These are phyloP conservation scores for Aradus depressus DNA, from an alignment of 2,888 invertebrate species.

Conservation along the genomic window DNA sequence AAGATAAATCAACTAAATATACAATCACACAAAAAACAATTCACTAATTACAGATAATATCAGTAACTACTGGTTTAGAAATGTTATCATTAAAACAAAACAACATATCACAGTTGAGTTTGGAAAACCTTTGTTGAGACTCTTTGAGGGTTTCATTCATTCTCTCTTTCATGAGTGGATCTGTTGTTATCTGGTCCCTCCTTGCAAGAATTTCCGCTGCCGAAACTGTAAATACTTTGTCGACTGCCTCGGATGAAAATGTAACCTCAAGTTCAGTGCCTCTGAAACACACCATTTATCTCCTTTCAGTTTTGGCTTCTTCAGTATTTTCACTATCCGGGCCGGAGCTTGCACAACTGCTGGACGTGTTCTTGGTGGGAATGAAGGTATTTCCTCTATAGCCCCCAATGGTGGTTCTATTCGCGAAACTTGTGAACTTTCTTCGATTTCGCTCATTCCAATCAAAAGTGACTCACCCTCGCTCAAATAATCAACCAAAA, in stretches of 20 bases:
- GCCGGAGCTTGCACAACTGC: not conserved
- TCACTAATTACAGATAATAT: slow-evolving; percentile 8
- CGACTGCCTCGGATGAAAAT: slow-evolving; percentile 23
- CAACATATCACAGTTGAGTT: slow-evolving; percentile 21
- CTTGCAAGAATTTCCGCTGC: slow-evolving; percentile 23
- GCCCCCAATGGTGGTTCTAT: no score
- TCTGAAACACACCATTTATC: slow-evolving; percentile 20
- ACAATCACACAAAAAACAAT: no score
- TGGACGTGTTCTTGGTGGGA: slow-evolving; percentile 23
- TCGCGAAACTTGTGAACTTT: not conserved
- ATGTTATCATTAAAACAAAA: slow-evolving; percentile 21
- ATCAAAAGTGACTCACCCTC: slow-evolving; percentile 9
- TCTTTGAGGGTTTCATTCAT: slow-evolving; percentile 22
- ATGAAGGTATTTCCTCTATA: no score
- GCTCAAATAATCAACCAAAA: slow-evolving; percentile 11
- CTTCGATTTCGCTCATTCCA: not conserved
- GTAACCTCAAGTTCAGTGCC: slow-evolving; percentile 23
- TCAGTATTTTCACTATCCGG: slow-evolving; percentile 17
- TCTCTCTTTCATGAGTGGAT: slow-evolving; percentile 24
- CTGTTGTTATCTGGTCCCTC: slow-evolving; percentile 17
- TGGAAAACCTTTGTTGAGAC: slow-evolving; percentile 18
- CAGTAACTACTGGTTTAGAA: slow-evolving; percentile 20
- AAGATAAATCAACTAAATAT: no score
- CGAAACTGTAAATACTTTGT: slow-evolving; percentile 26
- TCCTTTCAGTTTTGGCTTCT: slow-evolving; percentile 19